A percentile compares a stretch with the other conserved stretches of the same genome.
These are phyloP conservation scores for Callinectes sapidus DNA, from an alignment of 2,888 invertebrate species.

Conservation along the genomic window DNA sequence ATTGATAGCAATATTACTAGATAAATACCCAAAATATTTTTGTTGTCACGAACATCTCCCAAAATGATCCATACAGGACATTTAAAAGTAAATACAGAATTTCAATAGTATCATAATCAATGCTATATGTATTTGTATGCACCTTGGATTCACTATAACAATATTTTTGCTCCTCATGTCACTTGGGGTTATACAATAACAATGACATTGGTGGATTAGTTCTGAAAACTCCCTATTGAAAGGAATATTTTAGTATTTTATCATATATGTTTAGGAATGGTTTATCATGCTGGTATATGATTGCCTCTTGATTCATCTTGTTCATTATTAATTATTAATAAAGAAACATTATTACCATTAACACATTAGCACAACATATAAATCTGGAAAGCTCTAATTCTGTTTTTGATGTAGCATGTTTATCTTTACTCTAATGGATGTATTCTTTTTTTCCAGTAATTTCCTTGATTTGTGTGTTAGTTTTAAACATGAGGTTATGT, in stretches of 20 bases:
- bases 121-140: no score
- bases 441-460: background rate
- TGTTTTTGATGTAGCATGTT: background rate
- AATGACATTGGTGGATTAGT: no score
- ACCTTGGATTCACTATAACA: no score
- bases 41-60: no score
- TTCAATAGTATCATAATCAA: no score
- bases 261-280: background rate
- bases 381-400: background rate
- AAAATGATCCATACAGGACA: no score
- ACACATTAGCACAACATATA: constrained; percentile 5
- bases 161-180: no score
- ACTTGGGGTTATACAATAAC: no score
- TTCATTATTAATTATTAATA: background rate
- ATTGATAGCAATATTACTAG: no score
- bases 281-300: background rate
- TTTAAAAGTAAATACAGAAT: no score
- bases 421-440: background rate
- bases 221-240: no score
- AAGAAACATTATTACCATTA: background rate
- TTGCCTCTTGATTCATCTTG: background rate
- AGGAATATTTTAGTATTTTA: background rate
- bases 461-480: background rate
- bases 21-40: no score
- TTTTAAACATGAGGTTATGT: background rate